phyloP scores from a whole-genome alignment of 2,888 invertebrate genomes.

The Pterostichus niger region DNA sequence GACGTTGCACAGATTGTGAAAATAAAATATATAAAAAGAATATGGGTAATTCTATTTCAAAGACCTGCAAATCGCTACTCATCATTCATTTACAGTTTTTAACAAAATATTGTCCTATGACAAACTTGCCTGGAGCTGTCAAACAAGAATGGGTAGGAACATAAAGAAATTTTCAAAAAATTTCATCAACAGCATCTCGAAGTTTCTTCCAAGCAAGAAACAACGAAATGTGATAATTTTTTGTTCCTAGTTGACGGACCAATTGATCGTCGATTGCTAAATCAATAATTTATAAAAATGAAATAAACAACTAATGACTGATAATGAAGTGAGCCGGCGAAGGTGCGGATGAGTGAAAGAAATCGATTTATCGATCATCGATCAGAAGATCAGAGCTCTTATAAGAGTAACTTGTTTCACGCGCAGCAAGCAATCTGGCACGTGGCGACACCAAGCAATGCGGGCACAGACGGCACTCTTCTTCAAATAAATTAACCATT shows the following conservation, averaged over 20 bases:
- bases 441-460: conserved; percentile 55
- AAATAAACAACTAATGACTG: conserved; percentile 42
- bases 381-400: not conserved
- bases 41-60: conserved; percentile 49
- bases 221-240: conserved; percentile 37
- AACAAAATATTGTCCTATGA: conserved; percentile 59
- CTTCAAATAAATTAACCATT: conserved; percentile 57
- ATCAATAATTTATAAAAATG: conserved; percentile 7
- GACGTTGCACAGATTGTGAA: conserved; percentile 58
- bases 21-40: conserved; percentile 58
- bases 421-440: conserved; percentile 49
- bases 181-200: conserved; percentile 34
- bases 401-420: conserved; percentile 32
- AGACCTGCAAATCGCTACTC: conserved; percentile 48
- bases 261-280: conserved; percentile 8
- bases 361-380: conserved; percentile 31
- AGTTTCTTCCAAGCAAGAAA: conserved; percentile 47
- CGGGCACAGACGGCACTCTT: conserved; percentile 8
- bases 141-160: conserved; percentile 60
- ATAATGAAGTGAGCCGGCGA: conserved; percentile 41
- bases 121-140: conserved; percentile 55
- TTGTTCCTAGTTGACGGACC: conserved; percentile 45
- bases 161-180: conserved; percentile 45
- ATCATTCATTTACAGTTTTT: conserved; percentile 55
- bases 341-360: conserved; percentile 41